These are phyloP conservation scores for Gandaritis pyraliata DNA, from an alignment of 2,888 invertebrate species.

Conservation along the genomic window DNA sequence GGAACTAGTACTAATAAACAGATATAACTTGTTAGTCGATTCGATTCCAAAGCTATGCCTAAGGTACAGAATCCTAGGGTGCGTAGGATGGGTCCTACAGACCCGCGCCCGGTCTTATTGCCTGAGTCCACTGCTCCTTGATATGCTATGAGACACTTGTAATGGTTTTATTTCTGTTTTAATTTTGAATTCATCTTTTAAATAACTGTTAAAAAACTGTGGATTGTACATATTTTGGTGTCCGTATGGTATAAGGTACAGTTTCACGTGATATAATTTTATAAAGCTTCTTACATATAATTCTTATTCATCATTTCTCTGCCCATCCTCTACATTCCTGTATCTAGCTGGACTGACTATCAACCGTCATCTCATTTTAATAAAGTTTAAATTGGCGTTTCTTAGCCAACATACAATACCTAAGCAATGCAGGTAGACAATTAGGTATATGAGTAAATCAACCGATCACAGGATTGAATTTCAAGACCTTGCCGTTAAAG, in stretches of 20 bases:
- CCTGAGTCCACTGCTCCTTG: conserved; percentile 11
- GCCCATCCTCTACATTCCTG: too few species aligned
- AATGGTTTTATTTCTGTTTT: conserved; percentile 7
- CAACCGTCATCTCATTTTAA: too few species aligned
- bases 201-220: too few species aligned
- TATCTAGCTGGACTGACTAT: too few species aligned
- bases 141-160: conserved; percentile 11
- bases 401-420: neutral
- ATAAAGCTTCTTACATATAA: too few species aligned
- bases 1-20: too few species aligned
- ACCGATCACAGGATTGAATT: conserved; percentile 24
- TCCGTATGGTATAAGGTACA: too few species aligned
- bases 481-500: conserved; percentile 30
- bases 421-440: too few species aligned
- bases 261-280: too few species aligned
- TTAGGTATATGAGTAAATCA: conserved; percentile 1
- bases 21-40: neutral
- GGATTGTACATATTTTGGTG: too few species aligned
- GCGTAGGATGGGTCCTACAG: conserved; percentile 6
- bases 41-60: conserved; percentile 4
- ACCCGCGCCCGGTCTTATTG: conserved; percentile 9
- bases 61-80: neutral
- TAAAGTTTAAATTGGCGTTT: too few species aligned
- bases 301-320: too few species aligned
- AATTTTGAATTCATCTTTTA: neutral